Base-by-base conservation (phyloP, 2,888 invertebrate genomes). In the Exephanes ischioxanthus region DNA sequence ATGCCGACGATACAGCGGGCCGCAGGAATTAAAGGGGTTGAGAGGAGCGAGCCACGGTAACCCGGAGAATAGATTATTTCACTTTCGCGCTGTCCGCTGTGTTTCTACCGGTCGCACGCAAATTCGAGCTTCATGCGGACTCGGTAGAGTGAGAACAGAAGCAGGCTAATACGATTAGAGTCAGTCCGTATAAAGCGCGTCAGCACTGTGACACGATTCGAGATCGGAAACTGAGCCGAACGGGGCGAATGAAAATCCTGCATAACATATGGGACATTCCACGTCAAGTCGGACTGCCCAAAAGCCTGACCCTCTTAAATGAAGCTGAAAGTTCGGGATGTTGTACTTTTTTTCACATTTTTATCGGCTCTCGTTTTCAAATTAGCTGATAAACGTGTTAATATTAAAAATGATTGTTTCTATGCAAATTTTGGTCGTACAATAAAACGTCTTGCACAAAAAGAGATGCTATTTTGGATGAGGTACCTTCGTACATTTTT, bases 141-240 rank as follows among this genome's bases (percentile, higher is more conserved):
- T 45, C 45, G 45, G 19, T 26, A 58, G 19, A 26, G 58, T 11
- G 11, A 58, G 58, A 58, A 58, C 58, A 58, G 3, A 58, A 58
- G 26, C 11, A 58, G 58, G 58, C 58, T 58, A 58, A 58, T 58
- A 58, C 58, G 58, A 58, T 58, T 58, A 26, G 19, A 58, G 58
- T 58, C 58, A 22, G 22, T 58, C 26, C 26, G 26, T 58, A 58
- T 6, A 26, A 19, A 58, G 11, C 22, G 22, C 19, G 26, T 26
- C 3, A 19, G 26, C 19, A 26, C 9, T 58, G 58, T 58, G 58
- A 58, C 58, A 58, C 58, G 58, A 58, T 58, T 22, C 58, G 58
- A 58, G 58, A 26, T 26, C 11, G 26, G 58, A 58, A 58, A 58
- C 22, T 22, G 9, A 19, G 58, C 11, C 58, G 26, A 58, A 58